Evolutionary conservation across 1,140 invertebrate species (phyloP).

Genomic region (Aplysia californica): DNA sequence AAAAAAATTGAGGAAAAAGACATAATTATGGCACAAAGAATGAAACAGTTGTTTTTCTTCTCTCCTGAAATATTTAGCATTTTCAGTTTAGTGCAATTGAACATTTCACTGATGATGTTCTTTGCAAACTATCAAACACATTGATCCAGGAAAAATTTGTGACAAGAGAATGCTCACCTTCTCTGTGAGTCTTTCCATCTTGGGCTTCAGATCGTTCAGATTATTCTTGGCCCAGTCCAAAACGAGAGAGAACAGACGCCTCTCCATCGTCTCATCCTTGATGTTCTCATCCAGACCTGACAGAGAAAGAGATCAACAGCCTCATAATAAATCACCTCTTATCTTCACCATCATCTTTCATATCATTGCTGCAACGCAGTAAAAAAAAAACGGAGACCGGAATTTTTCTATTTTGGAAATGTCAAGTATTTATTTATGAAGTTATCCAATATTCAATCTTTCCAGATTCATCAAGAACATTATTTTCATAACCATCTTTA

Average conservation of each 20-base stretch:
- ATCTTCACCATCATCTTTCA: not conserved
- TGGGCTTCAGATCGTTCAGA: conserved; percentile 64
- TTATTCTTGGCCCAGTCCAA: conserved; percentile 77
- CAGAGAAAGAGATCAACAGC: not conserved
- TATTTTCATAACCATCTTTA: not conserved
- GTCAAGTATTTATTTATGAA: no score
- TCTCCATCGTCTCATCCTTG: conserved; percentile 70
- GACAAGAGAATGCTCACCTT: no score
- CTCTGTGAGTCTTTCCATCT: conserved; percentile 70
- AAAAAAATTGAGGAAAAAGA: no score
- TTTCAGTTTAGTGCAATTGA: no score
- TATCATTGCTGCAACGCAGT: not conserved
- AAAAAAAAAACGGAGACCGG: not conserved
- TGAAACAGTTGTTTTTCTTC: no score
- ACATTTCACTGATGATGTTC: no score
- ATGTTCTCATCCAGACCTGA: conserved; percentile 74
- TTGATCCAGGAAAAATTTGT: no score
- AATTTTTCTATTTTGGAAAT: no score
- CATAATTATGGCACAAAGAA: no score
- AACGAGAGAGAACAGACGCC: conserved; percentile 74
- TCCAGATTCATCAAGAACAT: not conserved
- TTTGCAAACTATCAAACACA: no score
- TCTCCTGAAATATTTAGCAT: no score
- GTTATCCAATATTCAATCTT: not conserved
- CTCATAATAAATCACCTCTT: not conserved